phyloP scores from a whole-genome alignment of 2,113 vertebrate genomes.

The Sitta europaea region DNA sequence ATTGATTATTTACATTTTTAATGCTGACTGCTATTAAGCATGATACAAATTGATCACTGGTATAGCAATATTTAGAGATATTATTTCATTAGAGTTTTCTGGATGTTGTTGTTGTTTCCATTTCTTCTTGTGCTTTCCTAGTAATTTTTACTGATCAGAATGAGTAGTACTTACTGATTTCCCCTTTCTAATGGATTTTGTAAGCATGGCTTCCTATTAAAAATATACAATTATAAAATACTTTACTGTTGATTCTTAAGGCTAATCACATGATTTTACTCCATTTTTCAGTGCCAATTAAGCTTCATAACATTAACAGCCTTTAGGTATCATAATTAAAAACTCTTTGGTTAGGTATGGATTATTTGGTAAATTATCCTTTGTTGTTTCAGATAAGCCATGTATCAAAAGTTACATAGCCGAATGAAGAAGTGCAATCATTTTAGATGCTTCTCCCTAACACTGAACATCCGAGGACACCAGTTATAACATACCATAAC shows the following conservation, averaged over 20 bases:
- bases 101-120: neutral
- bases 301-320: neutral
- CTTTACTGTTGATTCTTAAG: neutral
- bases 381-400: neutral
- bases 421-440: neutral
- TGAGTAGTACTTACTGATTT: neutral
- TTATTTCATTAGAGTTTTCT: neutral
- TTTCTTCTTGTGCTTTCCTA: neutral
- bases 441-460: neutral
- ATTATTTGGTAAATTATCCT: neutral
- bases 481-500: neutral
- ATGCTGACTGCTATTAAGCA: neutral
- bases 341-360: neutral
- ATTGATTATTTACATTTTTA: neutral
- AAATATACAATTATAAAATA: neutral
- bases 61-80: neutral
- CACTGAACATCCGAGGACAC: neutral
- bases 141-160: neutral
- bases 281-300: neutral
- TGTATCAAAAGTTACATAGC: neutral
- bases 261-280: neutral
- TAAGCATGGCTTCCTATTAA: neutral
- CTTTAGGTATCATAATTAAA: neutral
- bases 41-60: neutral
- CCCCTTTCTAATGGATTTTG: neutral